Evolutionary conservation across 2,888 invertebrate genomes (phyloP).

Genomic region (Mayetiola destructor): DNA sequence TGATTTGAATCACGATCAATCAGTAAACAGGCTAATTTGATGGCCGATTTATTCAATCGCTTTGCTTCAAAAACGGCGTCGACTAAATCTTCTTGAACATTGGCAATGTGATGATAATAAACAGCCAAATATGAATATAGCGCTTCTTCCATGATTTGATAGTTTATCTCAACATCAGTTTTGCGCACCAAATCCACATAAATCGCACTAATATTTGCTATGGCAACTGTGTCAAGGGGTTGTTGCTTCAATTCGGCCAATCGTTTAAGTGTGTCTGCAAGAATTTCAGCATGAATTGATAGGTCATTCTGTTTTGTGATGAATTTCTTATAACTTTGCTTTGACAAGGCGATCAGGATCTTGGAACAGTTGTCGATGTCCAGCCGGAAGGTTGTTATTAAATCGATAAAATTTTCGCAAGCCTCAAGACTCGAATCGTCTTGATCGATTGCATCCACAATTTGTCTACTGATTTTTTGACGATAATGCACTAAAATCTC

Average conservation of each 20-base stretch:
- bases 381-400: conserved; percentile 27
- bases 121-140: conserved; percentile 42
- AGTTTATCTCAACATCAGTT: conserved; percentile 34
- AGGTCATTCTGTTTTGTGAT: conserved; percentile 38
- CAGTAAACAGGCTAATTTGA: conserved; percentile 43
- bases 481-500: conserved; percentile 26
- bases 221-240: conserved; percentile 26
- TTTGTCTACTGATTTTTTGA: conserved; percentile 27
- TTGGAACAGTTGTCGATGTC: conserved; percentile 25
- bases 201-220: conserved; percentile 34
- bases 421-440: conserved; percentile 15
- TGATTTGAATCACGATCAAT: conserved; percentile 37
- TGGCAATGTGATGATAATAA: conserved; percentile 44
- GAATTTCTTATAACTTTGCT: conserved; percentile 30
- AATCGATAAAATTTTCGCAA: conserved; percentile 22
- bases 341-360: conserved; percentile 28
- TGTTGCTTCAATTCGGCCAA: conserved; percentile 31
- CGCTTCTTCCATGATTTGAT: conserved; percentile 41
- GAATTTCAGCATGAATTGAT: conserved; percentile 38
- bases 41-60: conserved; percentile 42
- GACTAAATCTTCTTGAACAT: conserved; percentile 40
- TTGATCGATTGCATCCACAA: conserved; percentile 23
- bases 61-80: conserved; percentile 37
- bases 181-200: conserved; percentile 37
- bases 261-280: conserved; percentile 37